Conservation (phyloP, 2,888 invertebrate species). For the Drosophila peninsularis region DNA sequence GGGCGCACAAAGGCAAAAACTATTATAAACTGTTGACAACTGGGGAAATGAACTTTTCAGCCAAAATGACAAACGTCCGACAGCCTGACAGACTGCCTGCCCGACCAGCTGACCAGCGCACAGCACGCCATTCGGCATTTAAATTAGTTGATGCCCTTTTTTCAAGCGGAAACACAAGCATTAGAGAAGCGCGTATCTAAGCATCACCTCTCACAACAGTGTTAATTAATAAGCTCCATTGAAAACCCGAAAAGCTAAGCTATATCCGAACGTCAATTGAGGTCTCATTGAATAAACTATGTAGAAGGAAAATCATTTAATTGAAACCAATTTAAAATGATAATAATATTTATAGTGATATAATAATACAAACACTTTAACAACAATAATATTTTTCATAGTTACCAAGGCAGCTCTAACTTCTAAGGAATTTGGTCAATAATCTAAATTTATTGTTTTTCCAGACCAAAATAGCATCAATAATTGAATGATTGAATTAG, state of each 20-base stretch:
- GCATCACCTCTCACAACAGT: neutral
- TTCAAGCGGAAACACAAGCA: neutral
- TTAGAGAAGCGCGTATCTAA: neutral
- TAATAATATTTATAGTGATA: no score
- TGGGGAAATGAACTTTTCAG: constrained; percentile 73
- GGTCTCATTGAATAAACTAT: neutral
- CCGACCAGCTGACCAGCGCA: constrained; percentile 18
- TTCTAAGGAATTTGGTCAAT: neutral
- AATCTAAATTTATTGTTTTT: neutral
- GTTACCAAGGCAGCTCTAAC: no score
- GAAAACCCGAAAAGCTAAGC: neutral
- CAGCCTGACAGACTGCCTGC: constrained; percentile 23
- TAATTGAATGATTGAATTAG: constrained; percentile 3
- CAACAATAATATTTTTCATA: no score
- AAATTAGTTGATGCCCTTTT: constrained; percentile 7
- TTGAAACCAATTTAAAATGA: no score
- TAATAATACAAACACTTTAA: no score
- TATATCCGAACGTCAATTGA: neutral
- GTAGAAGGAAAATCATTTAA: neutral
- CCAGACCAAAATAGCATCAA: neutral
- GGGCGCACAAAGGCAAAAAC: constrained; percentile 59
- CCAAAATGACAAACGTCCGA: constrained; percentile 64
- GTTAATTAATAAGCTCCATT: neutral
- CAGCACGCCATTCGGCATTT: constrained; percentile 16
- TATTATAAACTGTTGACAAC: constrained; percentile 74